Evolutionary conservation across 2,797 vertebrate species (phyloP).

Genomic region (Leuciscus waleckii): DNA sequence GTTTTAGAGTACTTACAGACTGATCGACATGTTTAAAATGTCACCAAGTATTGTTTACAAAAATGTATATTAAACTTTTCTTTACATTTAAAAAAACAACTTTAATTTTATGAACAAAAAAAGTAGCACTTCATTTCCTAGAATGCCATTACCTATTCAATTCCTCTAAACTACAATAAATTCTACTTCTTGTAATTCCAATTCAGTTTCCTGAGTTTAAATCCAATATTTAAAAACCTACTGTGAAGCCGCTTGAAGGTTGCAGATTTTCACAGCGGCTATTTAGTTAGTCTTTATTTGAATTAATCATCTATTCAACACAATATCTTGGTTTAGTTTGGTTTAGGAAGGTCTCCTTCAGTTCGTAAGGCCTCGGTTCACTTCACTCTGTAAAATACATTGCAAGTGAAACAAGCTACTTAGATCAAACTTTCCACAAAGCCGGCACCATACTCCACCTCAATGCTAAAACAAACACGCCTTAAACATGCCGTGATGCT

Average conservation of each 20-base stretch:
- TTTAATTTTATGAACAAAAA: too few species aligned
- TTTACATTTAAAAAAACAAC: too few species aligned
- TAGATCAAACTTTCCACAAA: conserved; percentile 1
- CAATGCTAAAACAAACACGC: conserved; percentile 23
- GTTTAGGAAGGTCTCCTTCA: not conserved
- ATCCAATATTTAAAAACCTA: not conserved
- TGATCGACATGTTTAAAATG: not conserved
- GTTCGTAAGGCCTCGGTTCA: conserved; percentile 5
- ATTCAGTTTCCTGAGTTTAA: not conserved
- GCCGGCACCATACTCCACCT: not conserved
- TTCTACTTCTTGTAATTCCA: not conserved
- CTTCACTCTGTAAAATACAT: not conserved
- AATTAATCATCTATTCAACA: not conserved
- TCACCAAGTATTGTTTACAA: too few species aligned
- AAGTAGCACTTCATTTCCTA: not conserved
- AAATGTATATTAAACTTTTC: too few species aligned
- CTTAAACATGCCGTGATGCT: not conserved
- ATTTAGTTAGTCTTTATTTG: not conserved
- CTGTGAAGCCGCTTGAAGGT: not conserved
- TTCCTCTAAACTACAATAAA: not conserved
- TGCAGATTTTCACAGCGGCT: too few species aligned
- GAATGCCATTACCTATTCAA: not conserved
- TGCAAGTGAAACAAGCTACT: not conserved
- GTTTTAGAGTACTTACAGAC: not conserved
- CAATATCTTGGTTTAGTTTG: not conserved